Conservation (phyloP, 2,113 vertebrate species). For the Burhinus bistriatus region DNA sequence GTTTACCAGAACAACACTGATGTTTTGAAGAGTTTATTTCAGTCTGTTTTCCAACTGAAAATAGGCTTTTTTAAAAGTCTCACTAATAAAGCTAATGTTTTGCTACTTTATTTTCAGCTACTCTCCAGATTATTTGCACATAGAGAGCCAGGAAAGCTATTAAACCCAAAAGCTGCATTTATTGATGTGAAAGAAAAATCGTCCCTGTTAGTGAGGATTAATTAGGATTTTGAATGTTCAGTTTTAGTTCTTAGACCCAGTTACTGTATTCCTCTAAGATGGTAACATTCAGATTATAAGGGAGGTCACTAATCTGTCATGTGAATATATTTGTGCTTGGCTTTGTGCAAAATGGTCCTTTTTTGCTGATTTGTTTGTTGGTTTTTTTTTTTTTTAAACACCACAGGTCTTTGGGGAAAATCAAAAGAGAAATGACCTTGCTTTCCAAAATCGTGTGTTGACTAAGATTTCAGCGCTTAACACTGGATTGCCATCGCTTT, state of each 20-base stretch:
- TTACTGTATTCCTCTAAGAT: neutral
- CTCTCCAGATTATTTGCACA: neutral
- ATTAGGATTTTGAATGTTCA: neutral
- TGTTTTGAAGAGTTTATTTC: neutral
- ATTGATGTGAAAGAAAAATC: neutral
- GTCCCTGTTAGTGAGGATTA: neutral
- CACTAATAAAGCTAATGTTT: neutral
- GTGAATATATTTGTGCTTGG: neutral
- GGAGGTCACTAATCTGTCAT: neutral
- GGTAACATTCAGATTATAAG: neutral
- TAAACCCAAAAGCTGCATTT: neutral
- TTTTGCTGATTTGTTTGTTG: neutral
- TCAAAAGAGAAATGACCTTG: neutral
- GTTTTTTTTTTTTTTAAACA: neutral
- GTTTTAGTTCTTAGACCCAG: neutral
- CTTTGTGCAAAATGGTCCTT: neutral
- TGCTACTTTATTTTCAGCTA: neutral
- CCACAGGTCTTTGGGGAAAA: neutral
- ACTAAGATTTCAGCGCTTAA: conserved; percentile 13
- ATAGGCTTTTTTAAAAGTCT: neutral
- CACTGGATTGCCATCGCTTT: neutral
- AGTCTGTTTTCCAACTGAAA: neutral
- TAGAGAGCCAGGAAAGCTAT: neutral
- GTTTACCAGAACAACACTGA: fast-evolving
- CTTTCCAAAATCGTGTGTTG: conserved; percentile 3